phyloP scores from a whole-genome alignment of 2,888 invertebrate species.

The Chymomyza procnemis region DNA sequence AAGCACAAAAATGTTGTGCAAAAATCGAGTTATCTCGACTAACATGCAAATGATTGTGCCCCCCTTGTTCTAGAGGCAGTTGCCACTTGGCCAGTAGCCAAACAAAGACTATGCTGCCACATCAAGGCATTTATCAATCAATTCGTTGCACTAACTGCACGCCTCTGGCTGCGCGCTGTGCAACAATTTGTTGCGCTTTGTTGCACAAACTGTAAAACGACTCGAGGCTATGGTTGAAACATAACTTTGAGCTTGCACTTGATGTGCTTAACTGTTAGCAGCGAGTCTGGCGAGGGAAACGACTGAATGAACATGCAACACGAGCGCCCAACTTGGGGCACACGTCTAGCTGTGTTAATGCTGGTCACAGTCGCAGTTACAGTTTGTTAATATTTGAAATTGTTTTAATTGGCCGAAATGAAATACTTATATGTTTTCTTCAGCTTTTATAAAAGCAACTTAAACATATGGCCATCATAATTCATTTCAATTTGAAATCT shows the following conservation, averaged over 20 bases:
- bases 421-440: not conserved
- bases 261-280: not conserved
- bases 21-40: constrained; percentile 53
- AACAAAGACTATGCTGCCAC: constrained; percentile 11
- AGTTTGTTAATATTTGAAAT: constrained; percentile 59
- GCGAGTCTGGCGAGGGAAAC: not conserved
- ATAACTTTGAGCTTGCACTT: constrained; percentile 9
- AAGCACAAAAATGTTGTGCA: constrained; percentile 4
- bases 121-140: constrained; percentile 64
- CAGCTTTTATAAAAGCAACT: not conserved
- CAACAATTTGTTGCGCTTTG: constrained; percentile 70
- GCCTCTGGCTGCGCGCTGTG: constrained; percentile 29
- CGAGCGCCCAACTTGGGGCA: too few species aligned
- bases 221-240: constrained; percentile 11
- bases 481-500: constrained; percentile 21
- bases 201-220: constrained; percentile 43
- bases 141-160: constrained; percentile 26
- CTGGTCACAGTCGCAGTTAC: constrained; percentile 57
- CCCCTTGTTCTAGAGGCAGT: constrained; percentile 42
- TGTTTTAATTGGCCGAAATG: constrained; percentile 1
- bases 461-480: not conserved
- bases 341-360: constrained; percentile 34
- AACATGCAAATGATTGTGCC: constrained; percentile 62
- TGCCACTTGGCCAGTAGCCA: constrained; percentile 54
- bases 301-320: not conserved